Percentiles rank a stretch among this genome's conserved stretches.
Conservation (phyloP, 2,888 invertebrate genomes). For the Drosophila setosimentum region DNA sequence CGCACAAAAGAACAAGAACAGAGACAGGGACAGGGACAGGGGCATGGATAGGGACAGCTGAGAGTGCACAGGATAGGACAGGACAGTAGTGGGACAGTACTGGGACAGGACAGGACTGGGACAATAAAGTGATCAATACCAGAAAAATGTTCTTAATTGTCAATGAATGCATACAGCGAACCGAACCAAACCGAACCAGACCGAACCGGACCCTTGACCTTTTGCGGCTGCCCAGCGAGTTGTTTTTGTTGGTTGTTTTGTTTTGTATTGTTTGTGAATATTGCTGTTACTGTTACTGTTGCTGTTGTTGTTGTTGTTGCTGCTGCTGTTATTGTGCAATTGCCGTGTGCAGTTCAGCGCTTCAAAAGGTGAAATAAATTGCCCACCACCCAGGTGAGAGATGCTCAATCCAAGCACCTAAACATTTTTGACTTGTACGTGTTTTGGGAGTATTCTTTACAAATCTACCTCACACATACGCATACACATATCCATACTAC, state of each 20-base stretch:
- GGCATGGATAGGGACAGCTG: constrained; percentile 35
- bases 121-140: constrained; percentile 77
- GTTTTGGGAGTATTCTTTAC: constrained; percentile 38
- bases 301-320: constrained; percentile 10
- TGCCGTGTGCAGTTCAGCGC: constrained; percentile 46
- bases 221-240: constrained; percentile 56
- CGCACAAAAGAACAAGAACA: constrained; percentile 27
- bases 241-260: constrained; percentile 23
- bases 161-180: constrained; percentile 61
- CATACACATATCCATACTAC: not conserved
- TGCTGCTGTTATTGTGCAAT: constrained; percentile 51
- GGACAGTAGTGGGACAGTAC: constrained; percentile 6
- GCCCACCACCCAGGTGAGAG: constrained; percentile 73
- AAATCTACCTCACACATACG: not conserved
- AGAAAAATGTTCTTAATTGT: constrained; percentile 71
- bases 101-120: constrained; percentile 9
- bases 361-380: constrained; percentile 55
- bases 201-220: constrained; percentile 60
- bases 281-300: constrained; percentile 9
- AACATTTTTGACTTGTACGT: constrained; percentile 53
- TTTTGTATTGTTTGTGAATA: constrained; percentile 8
- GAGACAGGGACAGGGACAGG: not conserved
- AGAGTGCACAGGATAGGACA: constrained; percentile 23
- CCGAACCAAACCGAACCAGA: not conserved
- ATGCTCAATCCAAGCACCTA: constrained; percentile 35